Conservation (phyloP, 2,888 invertebrate genomes). For the Apodemia hepburni region DNA sequence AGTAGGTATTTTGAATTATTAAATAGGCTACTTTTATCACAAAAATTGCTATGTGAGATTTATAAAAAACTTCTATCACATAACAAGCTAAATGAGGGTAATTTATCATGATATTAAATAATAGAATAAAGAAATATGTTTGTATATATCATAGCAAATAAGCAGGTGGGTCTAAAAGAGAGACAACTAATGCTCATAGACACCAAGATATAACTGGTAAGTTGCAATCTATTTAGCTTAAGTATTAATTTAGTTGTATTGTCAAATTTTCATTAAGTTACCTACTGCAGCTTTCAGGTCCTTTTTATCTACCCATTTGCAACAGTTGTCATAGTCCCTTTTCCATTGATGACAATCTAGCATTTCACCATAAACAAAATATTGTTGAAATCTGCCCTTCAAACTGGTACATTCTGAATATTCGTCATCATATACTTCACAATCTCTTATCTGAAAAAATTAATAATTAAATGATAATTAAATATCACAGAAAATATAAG, state of each 20-base stretch:
- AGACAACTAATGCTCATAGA: too few species aligned
- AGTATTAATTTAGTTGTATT: background rate
- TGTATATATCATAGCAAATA: background rate
- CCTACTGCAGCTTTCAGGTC: constrained; percentile 85
- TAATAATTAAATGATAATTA: constrained; percentile 16
- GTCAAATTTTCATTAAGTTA: constrained; percentile 29
- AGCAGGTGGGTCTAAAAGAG: too few species aligned
- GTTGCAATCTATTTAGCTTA: too few species aligned
- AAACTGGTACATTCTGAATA: constrained; percentile 89
- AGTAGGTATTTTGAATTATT: too few species aligned
- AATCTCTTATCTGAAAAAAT: constrained; percentile 86
- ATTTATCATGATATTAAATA: too few species aligned
- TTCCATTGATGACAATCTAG: constrained; percentile 90
- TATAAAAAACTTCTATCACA: too few species aligned
- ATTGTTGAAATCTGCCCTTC: constrained; percentile 90
- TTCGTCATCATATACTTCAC: constrained; percentile 90
- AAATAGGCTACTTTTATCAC: too few species aligned
- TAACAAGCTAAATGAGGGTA: too few species aligned
- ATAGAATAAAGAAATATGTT: too few species aligned
- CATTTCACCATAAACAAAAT: constrained; percentile 88
- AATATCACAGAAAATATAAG: background rate
- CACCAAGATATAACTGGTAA: too few species aligned
- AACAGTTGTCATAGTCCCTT: constrained; percentile 87
- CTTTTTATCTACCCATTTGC: constrained; percentile 81
- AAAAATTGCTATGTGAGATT: too few species aligned